Percentiles rank a stretch among this genome's conserved stretches.
phyloP scores from a whole-genome alignment of 2,888 invertebrate species.

The Oasisia sp. region DNA sequence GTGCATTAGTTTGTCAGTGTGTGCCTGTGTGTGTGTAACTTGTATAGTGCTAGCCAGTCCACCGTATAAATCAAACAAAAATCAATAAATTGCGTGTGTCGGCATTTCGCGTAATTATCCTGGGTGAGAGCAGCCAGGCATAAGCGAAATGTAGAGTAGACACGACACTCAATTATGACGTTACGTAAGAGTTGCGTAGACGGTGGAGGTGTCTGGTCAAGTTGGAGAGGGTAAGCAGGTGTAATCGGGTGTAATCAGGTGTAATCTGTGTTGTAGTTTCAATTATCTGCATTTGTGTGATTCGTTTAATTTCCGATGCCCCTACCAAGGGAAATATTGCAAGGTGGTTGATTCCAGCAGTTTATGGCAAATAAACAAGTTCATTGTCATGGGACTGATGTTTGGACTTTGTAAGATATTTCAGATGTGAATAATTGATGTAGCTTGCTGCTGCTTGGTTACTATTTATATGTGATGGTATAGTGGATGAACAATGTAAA shows the following conservation, averaged over 20 bases:
- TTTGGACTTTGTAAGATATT: not conserved
- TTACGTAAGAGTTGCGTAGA: not conserved
- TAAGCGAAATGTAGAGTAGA: not conserved
- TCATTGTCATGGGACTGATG: not conserved
- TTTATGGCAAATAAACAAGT: not conserved
- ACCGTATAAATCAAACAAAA: not conserved
- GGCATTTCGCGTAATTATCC: not conserved
- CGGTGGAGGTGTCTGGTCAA: not conserved
- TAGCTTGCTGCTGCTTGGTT: not conserved
- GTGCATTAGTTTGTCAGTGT: not conserved
- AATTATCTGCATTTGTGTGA: not conserved
- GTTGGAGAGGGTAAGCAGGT: not conserved
- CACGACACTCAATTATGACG: not conserved
- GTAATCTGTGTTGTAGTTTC: not conserved
- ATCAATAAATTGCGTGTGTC: slow-evolving; percentile 10
- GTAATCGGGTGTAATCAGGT: not conserved
- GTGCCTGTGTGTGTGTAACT: too few species aligned
- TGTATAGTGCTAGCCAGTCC: not conserved
- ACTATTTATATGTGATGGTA: not conserved
- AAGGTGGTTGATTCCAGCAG: not conserved
- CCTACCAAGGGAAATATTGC: not conserved
- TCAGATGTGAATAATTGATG: not conserved
- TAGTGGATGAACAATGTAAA: not conserved
- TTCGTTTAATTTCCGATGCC: not conserved
- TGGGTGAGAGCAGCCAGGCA: not conserved